Base-by-base conservation (phyloP, 2,113 vertebrate species). In the Epinephelus fuscoguttatus region DNA sequence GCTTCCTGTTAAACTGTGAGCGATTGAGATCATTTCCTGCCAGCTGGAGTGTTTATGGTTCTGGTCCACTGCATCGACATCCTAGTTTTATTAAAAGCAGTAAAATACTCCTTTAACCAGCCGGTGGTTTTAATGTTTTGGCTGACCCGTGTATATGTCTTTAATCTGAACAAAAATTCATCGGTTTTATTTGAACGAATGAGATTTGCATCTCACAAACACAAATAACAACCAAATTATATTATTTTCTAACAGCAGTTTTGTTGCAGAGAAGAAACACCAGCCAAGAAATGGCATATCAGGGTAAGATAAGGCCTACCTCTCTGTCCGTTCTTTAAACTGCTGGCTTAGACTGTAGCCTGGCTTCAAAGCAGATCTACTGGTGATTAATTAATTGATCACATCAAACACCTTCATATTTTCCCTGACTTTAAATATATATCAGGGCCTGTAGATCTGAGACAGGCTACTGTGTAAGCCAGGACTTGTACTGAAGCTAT, bases 171-270 rank as follows among this genome's bases (percentile, higher is more conserved):
- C 12, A 63, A 42, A 53, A 25, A 15, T 50, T 7, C 14, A 23
- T 21, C 25, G 6, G 11, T 49, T 37, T 52, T 14, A 21, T n/a
- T 18, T 14, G 72, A n/a, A 49, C 12, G 62, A 63, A 59, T 18
- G 49, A 63, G 7, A 55, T 72, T 50, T 52, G 11, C 3, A 1
- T 66, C 70, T 53, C 49, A 37, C 19, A 15, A 55, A 74, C 53
- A 49, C 9, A 40, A 63, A 61, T 86, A 81, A 86, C 84, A 78
- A 78, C 33, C 0, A 69, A 77, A 78, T 52, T 17, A 82, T 82
- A 84, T 78, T 75, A 84, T 90, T 82, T 82, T 85, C 85, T 87
- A 88, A 80, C 89, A 84, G 81, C 86, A 80, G 78, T 77, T 84
- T 86, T 84, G 67, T 88, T 82, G 78, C 85, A 84, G 81, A 77